Percentiles rank a stretch among this genome's conserved stretches.
Evolutionary conservation across 2,888 invertebrate species (phyloP).

Genomic region (Drosophila helvetica): DNA sequence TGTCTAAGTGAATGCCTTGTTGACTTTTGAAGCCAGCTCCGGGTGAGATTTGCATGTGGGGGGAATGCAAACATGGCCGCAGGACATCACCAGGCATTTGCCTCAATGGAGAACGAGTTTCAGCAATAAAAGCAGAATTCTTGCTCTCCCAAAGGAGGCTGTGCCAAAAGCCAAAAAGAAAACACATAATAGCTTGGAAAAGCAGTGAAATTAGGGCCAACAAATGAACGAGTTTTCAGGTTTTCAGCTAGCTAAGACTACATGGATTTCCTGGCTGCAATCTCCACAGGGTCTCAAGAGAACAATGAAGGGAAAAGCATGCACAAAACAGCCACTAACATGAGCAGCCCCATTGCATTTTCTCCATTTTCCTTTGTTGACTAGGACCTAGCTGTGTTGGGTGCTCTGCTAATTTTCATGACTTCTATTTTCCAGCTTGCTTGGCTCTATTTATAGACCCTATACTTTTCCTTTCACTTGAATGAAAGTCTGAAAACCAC

Average conservation of each 20-base stretch:
- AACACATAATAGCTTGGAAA: too few relatives aligned
- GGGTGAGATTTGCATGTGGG: conserved; percentile 25
- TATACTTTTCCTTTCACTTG: conserved; percentile 26
- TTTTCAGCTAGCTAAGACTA: conserved; percentile 14
- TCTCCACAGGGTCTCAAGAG: neutral
- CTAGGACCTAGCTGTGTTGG: conserved; percentile 12
- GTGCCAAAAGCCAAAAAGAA: conserved; percentile 28
- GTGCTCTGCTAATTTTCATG: conserved; percentile 34
- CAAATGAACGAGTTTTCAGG: conserved; percentile 48
- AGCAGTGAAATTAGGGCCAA: conserved; percentile 49
- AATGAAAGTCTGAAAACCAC: conserved; percentile 2
- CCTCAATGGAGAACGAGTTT: conserved; percentile 20
- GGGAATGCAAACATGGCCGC: conserved; percentile 39
- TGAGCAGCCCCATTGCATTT: neutral
- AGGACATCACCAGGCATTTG: conserved; percentile 20
- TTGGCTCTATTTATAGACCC: conserved; percentile 31
- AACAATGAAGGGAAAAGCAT: conserved; percentile 14
- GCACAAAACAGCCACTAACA: conserved; percentile 9
- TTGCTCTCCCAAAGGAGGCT: conserved; percentile 40
- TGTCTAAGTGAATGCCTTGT: conserved; percentile 45
- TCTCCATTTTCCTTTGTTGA: conserved; percentile 4
- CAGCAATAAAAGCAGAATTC: conserved; percentile 31
- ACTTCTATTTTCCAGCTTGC: conserved; percentile 30
- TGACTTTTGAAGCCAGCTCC: conserved; percentile 50
- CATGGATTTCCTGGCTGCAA: conserved; percentile 5